Percentiles rank a stretch among this genome's conserved stretches.
Conservation (phyloP, 2,888 invertebrate genomes). For the Epistrophe eligans region DNA sequence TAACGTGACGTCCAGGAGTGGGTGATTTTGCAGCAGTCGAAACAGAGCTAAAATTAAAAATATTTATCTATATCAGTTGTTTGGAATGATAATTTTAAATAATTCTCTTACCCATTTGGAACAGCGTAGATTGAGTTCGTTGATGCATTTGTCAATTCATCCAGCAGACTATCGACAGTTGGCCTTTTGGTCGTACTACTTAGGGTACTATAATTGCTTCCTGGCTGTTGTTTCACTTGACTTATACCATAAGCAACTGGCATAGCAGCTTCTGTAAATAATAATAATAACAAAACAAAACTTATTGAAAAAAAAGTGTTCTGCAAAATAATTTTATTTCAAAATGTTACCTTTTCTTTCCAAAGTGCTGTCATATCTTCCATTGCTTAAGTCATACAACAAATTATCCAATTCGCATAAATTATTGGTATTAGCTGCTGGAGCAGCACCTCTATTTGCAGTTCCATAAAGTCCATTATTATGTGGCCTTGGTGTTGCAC, state of each 20-base stretch:
- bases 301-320: background rate
- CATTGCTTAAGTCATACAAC: conserved; percentile 95
- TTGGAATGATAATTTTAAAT: conserved; percentile 73
- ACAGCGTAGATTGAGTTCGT: conserved; percentile 85
- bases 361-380: conserved; percentile 85
- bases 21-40: conserved; percentile 79
- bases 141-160: conserved; percentile 88
- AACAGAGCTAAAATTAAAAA: conserved; percentile 26
- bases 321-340: background rate
- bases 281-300: background rate
- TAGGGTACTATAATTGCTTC: conserved; percentile 82
- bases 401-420: conserved; percentile 96
- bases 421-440: conserved; percentile 86
- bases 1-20: conserved; percentile 85
- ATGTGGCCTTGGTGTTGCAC: conserved; percentile 53
- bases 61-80: background rate
- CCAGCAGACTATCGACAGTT: conserved; percentile 94
- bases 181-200: conserved; percentile 86
- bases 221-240: conserved; percentile 81
- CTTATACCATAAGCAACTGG: conserved; percentile 79
- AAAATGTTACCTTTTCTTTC: conserved; percentile 84
- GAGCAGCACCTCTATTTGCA: conserved; percentile 46
- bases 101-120: conserved; percentile 88
- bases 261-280: conserved; percentile 79
- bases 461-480: conserved; percentile 61